phyloP scores from a whole-genome alignment of 2,888 invertebrate genomes.

The Punctoribates punctum region DNA sequence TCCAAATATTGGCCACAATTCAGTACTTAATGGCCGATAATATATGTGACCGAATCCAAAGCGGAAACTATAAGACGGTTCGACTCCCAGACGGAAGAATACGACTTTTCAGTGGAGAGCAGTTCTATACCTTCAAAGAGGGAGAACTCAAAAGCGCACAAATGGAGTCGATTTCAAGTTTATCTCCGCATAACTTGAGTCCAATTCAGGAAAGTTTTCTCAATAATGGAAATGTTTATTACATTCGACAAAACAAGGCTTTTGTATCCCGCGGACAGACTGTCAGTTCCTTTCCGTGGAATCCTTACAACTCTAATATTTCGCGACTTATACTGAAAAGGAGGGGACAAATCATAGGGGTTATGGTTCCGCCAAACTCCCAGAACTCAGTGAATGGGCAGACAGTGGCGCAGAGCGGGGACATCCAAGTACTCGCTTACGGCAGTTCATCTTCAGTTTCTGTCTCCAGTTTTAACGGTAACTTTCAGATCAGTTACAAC shows the following conservation, averaged over 20 bases:
- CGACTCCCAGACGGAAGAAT: not conserved
- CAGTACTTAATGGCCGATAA: not conserved
- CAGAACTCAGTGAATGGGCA: not conserved
- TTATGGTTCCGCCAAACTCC: not conserved
- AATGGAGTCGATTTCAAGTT: not conserved
- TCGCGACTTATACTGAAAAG: not conserved
- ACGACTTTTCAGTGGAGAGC: not conserved
- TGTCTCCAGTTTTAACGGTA: not conserved
- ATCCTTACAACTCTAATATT: not conserved
- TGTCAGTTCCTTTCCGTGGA: not conserved
- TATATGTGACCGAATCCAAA: not conserved
- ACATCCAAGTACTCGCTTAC: not conserved
- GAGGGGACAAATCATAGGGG: not conserved
- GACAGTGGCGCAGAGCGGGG: not conserved
- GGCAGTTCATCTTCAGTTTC: not conserved
- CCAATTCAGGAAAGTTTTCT: not conserved
- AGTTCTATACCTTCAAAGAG: conserved; percentile 8
- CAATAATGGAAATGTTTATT: conserved; percentile 6
- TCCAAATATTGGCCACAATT: not conserved
- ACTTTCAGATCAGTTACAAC: not conserved
- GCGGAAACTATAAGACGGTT: conserved; percentile 21
- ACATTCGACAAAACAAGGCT: not conserved
- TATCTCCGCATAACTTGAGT: not conserved
- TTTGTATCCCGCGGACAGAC: not conserved
- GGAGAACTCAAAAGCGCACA: not conserved